These are phyloP conservation scores for Laspeyria flexula DNA, from an alignment of 2,888 invertebrate species.

Conservation along the genomic window DNA sequence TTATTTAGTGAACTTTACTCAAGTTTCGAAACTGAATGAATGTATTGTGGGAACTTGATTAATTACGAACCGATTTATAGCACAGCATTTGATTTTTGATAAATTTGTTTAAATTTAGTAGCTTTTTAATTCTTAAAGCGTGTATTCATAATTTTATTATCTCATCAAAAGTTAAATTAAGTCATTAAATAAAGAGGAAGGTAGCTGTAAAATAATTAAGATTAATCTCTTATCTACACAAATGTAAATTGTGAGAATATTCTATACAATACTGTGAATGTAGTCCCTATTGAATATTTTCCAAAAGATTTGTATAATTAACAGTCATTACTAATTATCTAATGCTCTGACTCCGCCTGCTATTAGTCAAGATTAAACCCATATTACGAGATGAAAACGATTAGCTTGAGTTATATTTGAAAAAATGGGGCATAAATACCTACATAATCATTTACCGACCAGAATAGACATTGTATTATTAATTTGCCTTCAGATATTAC, in stretches of 20 bases:
- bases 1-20: conserved; percentile 53
- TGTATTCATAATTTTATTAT: conserved; percentile 1
- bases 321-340: conserved; percentile 31
- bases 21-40: conserved; percentile 47
- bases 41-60: conserved; percentile 38
- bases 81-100: conserved; percentile 5
- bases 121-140: not conserved
- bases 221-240: conserved; percentile 25
- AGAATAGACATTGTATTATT: no score
- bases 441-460: no score
- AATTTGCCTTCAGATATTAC: not conserved
- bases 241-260: conserved; percentile 43
- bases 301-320: conserved; percentile 33
- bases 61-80: conserved; percentile 26
- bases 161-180: conserved; percentile 28
- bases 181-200: conserved; percentile 37
- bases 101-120: not conserved
- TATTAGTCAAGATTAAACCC: conserved; percentile 34
- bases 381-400: conserved; percentile 30
- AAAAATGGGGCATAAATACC: no score
- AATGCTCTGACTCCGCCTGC: conserved; percentile 37
- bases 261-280: conserved; percentile 39
- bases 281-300: conserved; percentile 30
- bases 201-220: conserved; percentile 41
- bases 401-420: conserved; percentile 23